Base-by-base conservation (phyloP, 2,797 vertebrate genomes). In the Sebastes steindachneri region DNA sequence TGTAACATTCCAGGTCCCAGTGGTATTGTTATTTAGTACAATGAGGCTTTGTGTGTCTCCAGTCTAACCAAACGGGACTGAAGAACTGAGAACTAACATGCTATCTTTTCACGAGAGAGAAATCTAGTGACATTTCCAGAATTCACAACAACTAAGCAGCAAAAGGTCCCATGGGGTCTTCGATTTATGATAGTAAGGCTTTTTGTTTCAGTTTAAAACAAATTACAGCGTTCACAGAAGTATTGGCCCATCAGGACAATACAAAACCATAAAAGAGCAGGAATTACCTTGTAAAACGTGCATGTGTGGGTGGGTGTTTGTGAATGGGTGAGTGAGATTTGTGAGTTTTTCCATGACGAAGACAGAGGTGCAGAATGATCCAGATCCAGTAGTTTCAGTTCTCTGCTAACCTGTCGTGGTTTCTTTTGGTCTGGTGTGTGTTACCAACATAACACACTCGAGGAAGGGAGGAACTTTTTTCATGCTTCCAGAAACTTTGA, bases 321-420 rank as follows among this genome's bases (percentile, higher is more conserved):
- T 41, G 37, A 41, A 41, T 41, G 5, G 37, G 37, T 41, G 37
- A 41, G n/a, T 29, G 41, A 45, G 41, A 45, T 45, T 23, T 10
- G 12, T 26, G 35, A 76, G 17, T 6, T 80, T 73, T 77, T 80
- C 68, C 77, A 72, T 68, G 73, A 80, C 19, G 3, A 19, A 48
- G 21, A 69, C 8, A 19, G 53, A 25, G 15, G 4, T 51, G 35
- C 35, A 55, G 67, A 70, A 29, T 25, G 48, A 71, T 63, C 21
- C n/a, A 48, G 10, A 66, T 45, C 33, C 3, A 64, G 21, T 8
- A 33, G 3, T 58, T 67, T 67, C 9, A 33, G 33, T 45, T 68
- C 19, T 51, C 48, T 45, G 41, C 41, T 45, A 45, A 45, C 15
- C 41, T 33, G 31, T 55, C 31, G 10, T 25, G n/a, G 45, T 57